Percentiles rank a stretch among this genome's conserved stretches.
These are phyloP conservation scores for Pseudochirops corinnae DNA, from an alignment of 2,797 vertebrate genomes.

Conservation along the genomic window DNA sequence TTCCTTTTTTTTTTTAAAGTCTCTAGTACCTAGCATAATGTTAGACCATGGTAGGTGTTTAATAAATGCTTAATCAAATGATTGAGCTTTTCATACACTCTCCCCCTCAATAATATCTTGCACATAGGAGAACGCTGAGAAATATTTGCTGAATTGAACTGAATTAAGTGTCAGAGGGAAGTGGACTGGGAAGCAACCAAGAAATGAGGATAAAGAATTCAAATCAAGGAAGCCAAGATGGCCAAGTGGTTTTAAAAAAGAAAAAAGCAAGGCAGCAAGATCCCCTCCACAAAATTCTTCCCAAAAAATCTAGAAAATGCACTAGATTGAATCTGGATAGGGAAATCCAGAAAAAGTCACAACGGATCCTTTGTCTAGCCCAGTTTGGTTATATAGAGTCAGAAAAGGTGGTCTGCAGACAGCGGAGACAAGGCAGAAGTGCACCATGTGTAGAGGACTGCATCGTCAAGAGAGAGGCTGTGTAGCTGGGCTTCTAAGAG, in stretches of 20 bases:
- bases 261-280: neutral
- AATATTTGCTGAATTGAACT: neutral
- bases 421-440: neutral
- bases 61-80: neutral
- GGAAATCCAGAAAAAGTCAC: neutral
- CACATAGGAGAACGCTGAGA: neutral
- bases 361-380: neutral
- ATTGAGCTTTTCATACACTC: neutral
- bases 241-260: neutral
- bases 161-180: neutral
- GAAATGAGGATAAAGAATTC: neutral
- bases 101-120: neutral
- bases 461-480: neutral
- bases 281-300: neutral
- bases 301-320: neutral
- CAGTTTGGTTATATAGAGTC: neutral
- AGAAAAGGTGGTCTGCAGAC: neutral
- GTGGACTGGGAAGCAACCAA: neutral
- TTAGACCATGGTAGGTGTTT: neutral
- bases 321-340: neutral
- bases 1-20: neutral
- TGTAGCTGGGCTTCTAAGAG: neutral
- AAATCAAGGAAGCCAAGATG: neutral
- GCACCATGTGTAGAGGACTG: neutral
- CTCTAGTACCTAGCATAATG: neutral